Conservation (phyloP, 2,797 vertebrate species). For the Xenops minutus region DNA sequence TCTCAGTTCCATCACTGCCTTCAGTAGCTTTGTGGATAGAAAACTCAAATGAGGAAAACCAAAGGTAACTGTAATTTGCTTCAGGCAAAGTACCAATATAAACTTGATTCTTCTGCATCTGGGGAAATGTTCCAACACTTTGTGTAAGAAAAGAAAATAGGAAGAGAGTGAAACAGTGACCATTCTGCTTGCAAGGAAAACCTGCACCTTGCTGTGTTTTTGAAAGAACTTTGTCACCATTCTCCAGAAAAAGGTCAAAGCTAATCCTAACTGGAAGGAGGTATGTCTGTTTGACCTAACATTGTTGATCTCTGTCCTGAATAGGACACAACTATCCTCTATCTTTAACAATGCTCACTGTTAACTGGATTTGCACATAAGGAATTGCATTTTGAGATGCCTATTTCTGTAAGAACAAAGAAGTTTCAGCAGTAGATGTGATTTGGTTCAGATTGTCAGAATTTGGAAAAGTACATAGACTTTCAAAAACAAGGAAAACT, state of each 20-base stretch:
- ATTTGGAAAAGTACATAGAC: neutral
- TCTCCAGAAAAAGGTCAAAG: neutral
- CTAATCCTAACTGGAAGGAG: neutral
- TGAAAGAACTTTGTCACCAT: neutral
- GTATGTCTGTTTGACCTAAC: neutral
- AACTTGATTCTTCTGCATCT: neutral
- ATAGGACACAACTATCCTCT: neutral
- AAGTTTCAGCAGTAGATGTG: neutral
- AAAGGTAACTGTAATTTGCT: neutral
- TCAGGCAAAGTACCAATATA: neutral
- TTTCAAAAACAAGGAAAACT: neutral
- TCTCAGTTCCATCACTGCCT: neutral
- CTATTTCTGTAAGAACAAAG: neutral
- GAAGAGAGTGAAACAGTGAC: neutral
- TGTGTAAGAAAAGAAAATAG: neutral
- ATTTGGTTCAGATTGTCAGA: neutral
- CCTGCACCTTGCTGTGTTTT: neutral
- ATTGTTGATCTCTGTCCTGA: neutral
- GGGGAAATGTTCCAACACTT: neutral
- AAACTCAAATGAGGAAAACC: neutral
- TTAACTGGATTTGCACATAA: neutral
- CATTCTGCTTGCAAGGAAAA: neutral
- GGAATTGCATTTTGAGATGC: neutral
- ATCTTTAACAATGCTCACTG: neutral
- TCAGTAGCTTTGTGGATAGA: neutral